Evolutionary conservation across 2,888 invertebrate species (phyloP).

Genomic region (Ophraella communa): DNA sequence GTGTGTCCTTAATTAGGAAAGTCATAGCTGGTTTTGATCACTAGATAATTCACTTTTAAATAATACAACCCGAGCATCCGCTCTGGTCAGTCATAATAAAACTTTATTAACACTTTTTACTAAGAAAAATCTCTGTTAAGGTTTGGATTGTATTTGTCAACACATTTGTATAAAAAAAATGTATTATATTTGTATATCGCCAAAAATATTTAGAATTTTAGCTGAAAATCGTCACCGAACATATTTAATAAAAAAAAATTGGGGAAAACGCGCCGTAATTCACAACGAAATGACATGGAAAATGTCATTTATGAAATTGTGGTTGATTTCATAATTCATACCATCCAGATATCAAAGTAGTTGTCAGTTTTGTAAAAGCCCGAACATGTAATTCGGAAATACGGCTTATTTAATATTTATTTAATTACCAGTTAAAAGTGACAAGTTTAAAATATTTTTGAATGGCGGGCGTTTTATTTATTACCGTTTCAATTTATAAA

Average conservation of each 20-base stretch:
- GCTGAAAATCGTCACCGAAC: slow-evolving; percentile 11
- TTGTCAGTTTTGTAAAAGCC: slow-evolving; percentile 46
- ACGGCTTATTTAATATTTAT: slow-evolving; percentile 45
- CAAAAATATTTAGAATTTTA: neutral
- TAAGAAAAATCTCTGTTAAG: too few species aligned
- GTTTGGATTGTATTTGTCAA: too few species aligned
- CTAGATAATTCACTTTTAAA: too few species aligned
- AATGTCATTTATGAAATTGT: slow-evolving; percentile 50
- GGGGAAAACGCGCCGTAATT: slow-evolving; percentile 15
- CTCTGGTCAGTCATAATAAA: too few species aligned
- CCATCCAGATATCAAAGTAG: slow-evolving; percentile 46
- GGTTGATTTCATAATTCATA: slow-evolving; percentile 48
- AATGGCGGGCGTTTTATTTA: slow-evolving; percentile 34
- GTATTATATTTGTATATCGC: neutral
- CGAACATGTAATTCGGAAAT: slow-evolving; percentile 42
- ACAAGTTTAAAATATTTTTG: slow-evolving; percentile 37
- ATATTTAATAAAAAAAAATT: slow-evolving; percentile 27
- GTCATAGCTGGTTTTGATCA: too few species aligned
- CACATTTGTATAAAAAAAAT: too few species aligned
- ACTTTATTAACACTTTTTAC: too few species aligned
- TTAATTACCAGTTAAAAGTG: slow-evolving; percentile 40
- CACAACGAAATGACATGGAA: slow-evolving; percentile 41
- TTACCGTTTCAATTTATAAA: slow-evolving; percentile 16
- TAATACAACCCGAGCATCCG: too few species aligned
- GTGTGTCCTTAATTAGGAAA: too few species aligned